A percentile compares a stretch with the other conserved stretches of the same genome.
Evolutionary conservation across 2,113 vertebrate genomes (phyloP).

Genomic region (Garra rufa): DNA sequence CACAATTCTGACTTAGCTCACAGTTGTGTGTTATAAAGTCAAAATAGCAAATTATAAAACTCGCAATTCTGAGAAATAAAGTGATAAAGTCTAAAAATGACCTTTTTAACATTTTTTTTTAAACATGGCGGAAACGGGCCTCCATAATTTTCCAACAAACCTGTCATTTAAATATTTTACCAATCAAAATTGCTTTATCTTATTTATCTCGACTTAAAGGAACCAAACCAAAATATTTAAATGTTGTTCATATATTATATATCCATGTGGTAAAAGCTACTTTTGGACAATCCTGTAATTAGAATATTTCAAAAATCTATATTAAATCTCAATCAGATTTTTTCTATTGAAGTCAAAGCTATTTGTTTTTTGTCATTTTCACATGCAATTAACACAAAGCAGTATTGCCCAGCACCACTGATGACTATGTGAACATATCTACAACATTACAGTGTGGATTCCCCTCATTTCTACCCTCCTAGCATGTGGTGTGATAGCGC

Average conservation of each 20-base stretch:
- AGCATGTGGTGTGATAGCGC: neutral
- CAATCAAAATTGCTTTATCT: neutral
- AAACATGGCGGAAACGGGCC: too few species aligned
- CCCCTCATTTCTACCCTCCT: neutral
- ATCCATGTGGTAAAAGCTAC: neutral
- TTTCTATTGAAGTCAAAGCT: too few species aligned
- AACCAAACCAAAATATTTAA: neutral
- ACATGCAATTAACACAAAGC: too few species aligned
- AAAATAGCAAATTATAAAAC: too few species aligned
- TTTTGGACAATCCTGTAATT: neutral
- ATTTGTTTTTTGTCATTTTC: too few species aligned
- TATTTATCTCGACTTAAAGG: neutral
- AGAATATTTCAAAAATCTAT: neutral
- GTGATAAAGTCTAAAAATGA: too few species aligned
- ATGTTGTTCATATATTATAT: neutral
- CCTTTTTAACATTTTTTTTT: too few species aligned
- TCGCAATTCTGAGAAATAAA: too few species aligned
- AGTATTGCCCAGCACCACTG: neutral
- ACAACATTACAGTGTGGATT: neutral
- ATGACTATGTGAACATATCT: neutral
- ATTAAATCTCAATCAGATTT: neutral
- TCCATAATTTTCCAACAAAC: neutral
- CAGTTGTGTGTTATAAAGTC: too few species aligned
- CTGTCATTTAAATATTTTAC: neutral
- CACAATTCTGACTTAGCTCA: too few species aligned